Evolutionary conservation across 1,140 invertebrate species (phyloP), one percentile per base, ranked within the genome.

Genomic region (Hycleus cichorii): DNA sequence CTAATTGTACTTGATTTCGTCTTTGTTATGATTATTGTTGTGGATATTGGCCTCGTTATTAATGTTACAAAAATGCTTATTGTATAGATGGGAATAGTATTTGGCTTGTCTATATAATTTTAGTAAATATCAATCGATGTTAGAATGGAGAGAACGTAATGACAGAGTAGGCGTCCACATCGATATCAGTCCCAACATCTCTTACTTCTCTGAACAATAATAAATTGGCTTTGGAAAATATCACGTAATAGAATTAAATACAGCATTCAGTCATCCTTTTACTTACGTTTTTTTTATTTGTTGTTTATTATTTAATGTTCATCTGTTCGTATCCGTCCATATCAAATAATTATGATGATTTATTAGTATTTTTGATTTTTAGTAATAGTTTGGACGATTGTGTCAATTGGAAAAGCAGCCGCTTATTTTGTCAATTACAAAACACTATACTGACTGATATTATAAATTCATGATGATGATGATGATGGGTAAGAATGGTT

Each of bases 201-300:
- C 18, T 18, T 18, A 18, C 18, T 18, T 67, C 45, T 54, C 62
- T 59, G 66, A 66, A 64, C 53, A 18, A 62, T 63, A 69, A 70
- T 66, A 68, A 71, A 70, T 69, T 69, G 66, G 61, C 62, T 69
- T 58, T 66, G 57, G 18, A 18, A 18, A 69, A 69, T 70, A 72
- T 72, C 69, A 71, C 68, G 69, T 71, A 69, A 71, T 69, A 71
- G 69, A 69, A 70, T 72, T 72, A 72, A 72, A 72, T 55, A 72
- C 70, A 67, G 58, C 40, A 60, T 72, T 72, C 69, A 72, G 53
- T 57, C 60, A 59, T 72, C 66, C 70, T 72, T 72, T 72, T 72
- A 72, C 70, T 72, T 72, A 72, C 68, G 68, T 72, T 64, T 69
- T 72, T 69, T 61, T 59, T 12, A 1, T 5, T 7, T 5, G 7